Evolutionary conservation across 1,140 invertebrate genomes (phyloP).

Genomic region (Drosophila lini): DNA sequence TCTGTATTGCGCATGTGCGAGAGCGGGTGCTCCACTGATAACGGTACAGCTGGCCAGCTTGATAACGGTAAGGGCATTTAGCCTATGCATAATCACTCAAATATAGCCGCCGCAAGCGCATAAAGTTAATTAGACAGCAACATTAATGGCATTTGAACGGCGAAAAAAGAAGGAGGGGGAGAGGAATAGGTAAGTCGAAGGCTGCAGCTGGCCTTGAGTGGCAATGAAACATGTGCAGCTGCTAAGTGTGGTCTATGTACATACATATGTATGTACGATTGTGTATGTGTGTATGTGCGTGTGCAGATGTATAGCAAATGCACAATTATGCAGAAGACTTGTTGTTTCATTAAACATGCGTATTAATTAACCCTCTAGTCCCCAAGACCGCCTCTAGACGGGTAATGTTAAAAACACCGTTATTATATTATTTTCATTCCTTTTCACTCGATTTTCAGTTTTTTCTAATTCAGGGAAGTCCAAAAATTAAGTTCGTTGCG

Average conservation of each 20-base stretch:
- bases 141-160: constrained; percentile 53
- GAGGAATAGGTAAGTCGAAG: constrained; percentile 2
- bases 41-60: constrained; percentile 72
- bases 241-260: constrained; percentile 8
- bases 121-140: constrained; percentile 71
- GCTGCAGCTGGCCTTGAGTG: constrained; percentile 55
- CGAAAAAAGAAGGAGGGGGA: neutral
- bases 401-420: too few relatives aligned
- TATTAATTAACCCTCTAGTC: too few relatives aligned
- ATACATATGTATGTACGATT: neutral
- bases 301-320: constrained; percentile 33
- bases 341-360: constrained; percentile 1
- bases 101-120: constrained; percentile 66
- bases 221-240: constrained; percentile 55
- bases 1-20: constrained; percentile 50
- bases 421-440: too few relatives aligned
- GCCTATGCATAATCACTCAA: constrained; percentile 53
- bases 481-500: too few relatives aligned
- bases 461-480: too few relatives aligned
- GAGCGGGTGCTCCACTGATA: constrained; percentile 60
- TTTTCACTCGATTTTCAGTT: too few relatives aligned
- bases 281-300: neutral
- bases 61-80: constrained; percentile 60
- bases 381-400: too few relatives aligned
- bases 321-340: constrained; percentile 13